Base-by-base conservation (phyloP, 2,888 invertebrate species). In the Lasioglossum pauxillum region DNA sequence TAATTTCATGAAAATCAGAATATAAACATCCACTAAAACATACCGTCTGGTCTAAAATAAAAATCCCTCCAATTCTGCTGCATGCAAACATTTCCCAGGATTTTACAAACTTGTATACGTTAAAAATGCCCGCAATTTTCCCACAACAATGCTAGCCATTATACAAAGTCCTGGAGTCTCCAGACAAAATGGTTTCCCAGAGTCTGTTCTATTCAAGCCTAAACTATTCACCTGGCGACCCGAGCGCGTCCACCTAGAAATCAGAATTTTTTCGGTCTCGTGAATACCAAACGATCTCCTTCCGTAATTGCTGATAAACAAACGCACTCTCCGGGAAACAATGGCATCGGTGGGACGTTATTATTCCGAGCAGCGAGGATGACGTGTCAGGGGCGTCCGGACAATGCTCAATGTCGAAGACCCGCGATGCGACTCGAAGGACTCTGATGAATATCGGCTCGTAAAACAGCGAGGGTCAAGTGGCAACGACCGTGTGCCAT, bases 401-500 rank as follows among this genome's bases (percentile, higher is more conserved):
- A 67, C 83, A 76, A 72, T 80, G 80, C 71, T 69, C 85, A 83
- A 80, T 84, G 84, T 83, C 78, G 85, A 84, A 87, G 83, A 75
- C 53, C 76, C 35, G 31, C 80, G 72, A 83, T 57, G 76, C 71
- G 38, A 69, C 74, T 78, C 78, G 80, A 86, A 72, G 80, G 71
- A 89, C 67, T 86, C 76, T 27, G 60, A 78, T 75, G 69, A 38
- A 38, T 82, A 78, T n/a, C 41, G 78, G 80, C 82, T 69, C 73
- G 60, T 64, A 82, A 78, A 83, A 77, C 31, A 14, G 16, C 78
- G 78, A 87, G 71, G 84, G 84, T 85, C 84, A 83, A 77, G 74
- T 80, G 88, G 64, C 87, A 88, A 87, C 75, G 86, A 87, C 89
- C 88, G 83, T 88, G 88, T 87, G 79, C 85, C 80, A 89, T 80